Evolutionary conservation across 1,140 invertebrate genomes (phyloP).

Genomic region (Chionoecetes opilio): DNA sequence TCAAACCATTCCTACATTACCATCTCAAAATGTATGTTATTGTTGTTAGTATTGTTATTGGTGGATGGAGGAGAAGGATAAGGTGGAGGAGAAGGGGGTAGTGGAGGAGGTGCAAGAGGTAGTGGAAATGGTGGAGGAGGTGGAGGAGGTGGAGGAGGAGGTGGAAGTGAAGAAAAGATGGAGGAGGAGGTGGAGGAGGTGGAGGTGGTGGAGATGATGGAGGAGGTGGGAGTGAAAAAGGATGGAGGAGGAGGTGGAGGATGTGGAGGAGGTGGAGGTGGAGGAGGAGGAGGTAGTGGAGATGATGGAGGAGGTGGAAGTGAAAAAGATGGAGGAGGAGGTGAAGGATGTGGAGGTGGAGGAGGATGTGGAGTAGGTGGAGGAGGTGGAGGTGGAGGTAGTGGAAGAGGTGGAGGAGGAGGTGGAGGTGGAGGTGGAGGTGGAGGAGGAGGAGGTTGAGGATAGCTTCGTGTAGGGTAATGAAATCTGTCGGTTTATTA

Average conservation of each 20-base stretch:
- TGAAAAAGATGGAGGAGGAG: too few relatives aligned
- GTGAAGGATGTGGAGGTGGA: neutral
- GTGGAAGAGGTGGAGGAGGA: neutral
- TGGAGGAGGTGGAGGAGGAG: neutral
- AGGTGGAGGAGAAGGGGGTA: neutral
- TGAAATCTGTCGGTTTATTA: slow-evolving; percentile 77
- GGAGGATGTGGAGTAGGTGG: neutral
- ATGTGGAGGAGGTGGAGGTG: neutral
- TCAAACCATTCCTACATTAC: neutral
- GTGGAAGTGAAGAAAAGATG: neutral
- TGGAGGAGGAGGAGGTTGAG: neutral
- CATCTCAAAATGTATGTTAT: neutral
- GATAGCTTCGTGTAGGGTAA: slow-evolving; percentile 17
- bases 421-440: neutral
- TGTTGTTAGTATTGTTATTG: neutral
- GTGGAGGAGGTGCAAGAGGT: neutral
- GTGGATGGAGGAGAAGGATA: neutral
- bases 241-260: neutral
- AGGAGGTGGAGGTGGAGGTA: neutral
- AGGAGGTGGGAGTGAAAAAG: neutral
- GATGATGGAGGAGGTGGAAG: too few relatives aligned
- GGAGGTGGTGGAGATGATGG: neutral
- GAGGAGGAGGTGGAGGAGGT: neutral
- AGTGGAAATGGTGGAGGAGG: neutral
- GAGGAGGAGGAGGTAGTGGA: neutral